phyloP scores from a whole-genome alignment of 2,888 invertebrate species.

The Parthenolecanium corni region DNA sequence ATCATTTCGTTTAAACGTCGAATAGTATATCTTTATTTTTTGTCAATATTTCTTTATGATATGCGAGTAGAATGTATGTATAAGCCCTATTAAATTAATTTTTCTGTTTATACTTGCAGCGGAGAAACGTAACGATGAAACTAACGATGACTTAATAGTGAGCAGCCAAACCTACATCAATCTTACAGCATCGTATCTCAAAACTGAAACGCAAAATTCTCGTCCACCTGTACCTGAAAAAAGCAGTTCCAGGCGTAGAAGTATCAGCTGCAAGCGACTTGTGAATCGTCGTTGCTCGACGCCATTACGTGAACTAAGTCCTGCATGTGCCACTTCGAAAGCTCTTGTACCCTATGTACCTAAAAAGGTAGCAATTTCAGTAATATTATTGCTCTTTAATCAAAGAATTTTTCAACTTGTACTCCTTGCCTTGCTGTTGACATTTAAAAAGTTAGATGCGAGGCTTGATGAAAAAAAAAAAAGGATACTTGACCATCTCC shows the following conservation, averaged over 20 bases:
- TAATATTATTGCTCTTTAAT: background rate
- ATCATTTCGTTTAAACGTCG: no score
- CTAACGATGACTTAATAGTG: constrained; percentile 17
- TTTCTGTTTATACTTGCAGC: background rate
- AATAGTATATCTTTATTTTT: no score
- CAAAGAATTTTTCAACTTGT: no score
- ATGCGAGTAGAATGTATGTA: no score
- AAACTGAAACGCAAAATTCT: constrained; percentile 12
- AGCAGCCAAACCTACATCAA: constrained; percentile 19
- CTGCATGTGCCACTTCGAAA: constrained; percentile 19
- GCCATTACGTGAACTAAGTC: constrained; percentile 25
- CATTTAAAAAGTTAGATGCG: no score
- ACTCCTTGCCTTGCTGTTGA: no score
- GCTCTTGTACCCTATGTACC: constrained; percentile 22
- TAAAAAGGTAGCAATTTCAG: constrained; percentile 20
- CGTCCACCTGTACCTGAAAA: constrained; percentile 26
- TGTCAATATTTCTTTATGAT: no score
- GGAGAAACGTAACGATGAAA: constrained; percentile 12
- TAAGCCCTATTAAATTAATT: no score
- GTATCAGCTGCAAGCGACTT: constrained; percentile 23
- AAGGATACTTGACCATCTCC: no score
- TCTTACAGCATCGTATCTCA: background rate
- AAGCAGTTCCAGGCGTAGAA: constrained; percentile 12
- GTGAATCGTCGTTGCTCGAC: constrained; percentile 24
- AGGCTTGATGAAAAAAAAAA: no score